Percentiles rank a stretch among this genome's conserved stretches.
phyloP scores from a whole-genome alignment of 2,113 vertebrate species.

The Myrmecophaga tridactyla region DNA sequence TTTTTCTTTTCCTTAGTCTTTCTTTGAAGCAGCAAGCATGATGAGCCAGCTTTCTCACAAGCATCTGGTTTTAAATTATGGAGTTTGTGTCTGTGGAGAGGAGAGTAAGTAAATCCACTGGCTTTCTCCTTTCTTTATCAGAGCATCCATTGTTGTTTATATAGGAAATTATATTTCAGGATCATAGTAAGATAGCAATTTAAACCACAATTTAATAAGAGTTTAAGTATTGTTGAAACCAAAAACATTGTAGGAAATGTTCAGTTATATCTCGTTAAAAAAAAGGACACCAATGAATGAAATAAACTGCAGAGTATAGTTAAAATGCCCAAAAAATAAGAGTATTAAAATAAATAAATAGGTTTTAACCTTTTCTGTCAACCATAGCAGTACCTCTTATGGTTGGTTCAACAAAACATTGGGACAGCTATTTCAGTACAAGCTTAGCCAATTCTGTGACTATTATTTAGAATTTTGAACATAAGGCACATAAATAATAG shows the following conservation, averaged over 20 bases:
- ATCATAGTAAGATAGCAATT: neutral
- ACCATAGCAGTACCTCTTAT: neutral
- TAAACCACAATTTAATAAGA: conserved; percentile 11
- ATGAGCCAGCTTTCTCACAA: conserved; percentile 99
- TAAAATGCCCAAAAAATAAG: neutral
- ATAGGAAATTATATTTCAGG: conserved; percentile 33
- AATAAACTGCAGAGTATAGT: conserved; percentile 16
- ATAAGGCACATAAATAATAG: neutral
- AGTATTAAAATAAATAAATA: conserved; percentile 16
- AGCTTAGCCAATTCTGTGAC: neutral
- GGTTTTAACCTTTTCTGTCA: neutral
- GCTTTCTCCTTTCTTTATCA: neutral
- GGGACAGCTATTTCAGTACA: neutral
- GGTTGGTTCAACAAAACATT: neutral
- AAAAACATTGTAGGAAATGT: neutral
- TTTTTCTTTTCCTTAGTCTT: conserved; percentile 87
- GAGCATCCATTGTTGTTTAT: neutral
- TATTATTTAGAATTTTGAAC: conserved; percentile 22
- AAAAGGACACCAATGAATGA: neutral
- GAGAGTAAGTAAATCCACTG: conserved; percentile 90
- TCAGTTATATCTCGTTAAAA: neutral
- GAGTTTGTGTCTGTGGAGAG: conserved; percentile 95
- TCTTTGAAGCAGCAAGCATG: conserved; percentile 99
- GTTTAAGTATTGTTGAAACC: conserved; percentile 32
- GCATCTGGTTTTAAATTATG: conserved; percentile 95